Base-by-base conservation (phyloP, 37 sponge, comb jelly and placozoan genomes). In the Aplysina aerophoba region DNA sequence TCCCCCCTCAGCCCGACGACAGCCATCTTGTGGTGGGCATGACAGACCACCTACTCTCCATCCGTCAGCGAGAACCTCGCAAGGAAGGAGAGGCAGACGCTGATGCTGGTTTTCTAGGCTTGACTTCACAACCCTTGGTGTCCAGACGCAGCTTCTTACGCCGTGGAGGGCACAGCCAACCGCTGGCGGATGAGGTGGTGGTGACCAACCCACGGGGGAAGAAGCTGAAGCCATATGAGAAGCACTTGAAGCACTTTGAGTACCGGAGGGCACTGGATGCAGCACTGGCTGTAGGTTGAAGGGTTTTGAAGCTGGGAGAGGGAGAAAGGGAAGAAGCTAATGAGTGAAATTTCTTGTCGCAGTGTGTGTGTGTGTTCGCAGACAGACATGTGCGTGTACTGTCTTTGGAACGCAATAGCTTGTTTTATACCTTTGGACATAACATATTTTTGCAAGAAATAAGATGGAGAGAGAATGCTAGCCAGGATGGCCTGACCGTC, bases 1-100 rank as follows among this genome's bases (percentile, higher is more conserved):
- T 17, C 35, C 27, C 53, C 25, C 81, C 54, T 27, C 84, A 97
- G 98, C 92, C 99, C 0, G 78, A 88, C 15, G 92, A 99, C 58
- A 92, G 85, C 54, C 94, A 93, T 77, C 86, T 99, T 0, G 92
- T 93, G 33, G 99, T 94, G 61, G 99, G 97, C 35, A 97, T 96
- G 95, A 91, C 92, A 20, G 93, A 79, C 28, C 86, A 88, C 25
- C 84, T 94, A 5, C 85, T 99, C 17, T 91, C 94, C 65, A 91
- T 99, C 80, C 81, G 86, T 80, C 78, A 83, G 54, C 77, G 25
- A 17, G 38, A 67, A 79, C 21, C 79, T 20, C 20, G 68, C n/a
- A 50, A 41, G 20, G 25, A 24, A 82, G 31, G 15, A 6, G 71
- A 35, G 21, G 25, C 39, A 13, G 61, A 64, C 13, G 69, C 0